Base-by-base conservation (phyloP, 2,113 vertebrate genomes). In the Chloropsis hardwickii region DNA sequence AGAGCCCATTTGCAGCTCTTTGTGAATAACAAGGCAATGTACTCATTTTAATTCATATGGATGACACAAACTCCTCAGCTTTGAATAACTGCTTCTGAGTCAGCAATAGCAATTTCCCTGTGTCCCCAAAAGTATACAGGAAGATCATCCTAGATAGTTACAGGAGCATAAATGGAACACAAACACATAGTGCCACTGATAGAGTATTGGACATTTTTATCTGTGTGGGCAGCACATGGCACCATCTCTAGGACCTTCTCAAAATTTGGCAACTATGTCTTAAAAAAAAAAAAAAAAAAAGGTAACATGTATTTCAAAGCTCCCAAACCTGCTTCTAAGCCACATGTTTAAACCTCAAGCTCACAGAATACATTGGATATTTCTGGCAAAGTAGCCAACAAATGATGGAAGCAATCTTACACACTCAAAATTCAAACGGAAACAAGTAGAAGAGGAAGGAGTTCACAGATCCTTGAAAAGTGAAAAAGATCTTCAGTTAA, bases 241-340 rank as follows among this genome's bases (percentile, higher is more conserved):
- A 40, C 35, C 23, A 8, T 40, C 44, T 23, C 37, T 12, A 58
- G 12, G 22, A 33, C 35, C 12, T 27, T 42, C 14, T 31, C 77
- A 92, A 61, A 77, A 62, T 35, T 0, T 27, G 9, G 17, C 4
- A 53, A 6, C 25, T 31, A 17, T 0, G 0, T 17, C 15, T 11
- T 5, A 9, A 54, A 60, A 40, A 31, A 61, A 20, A 9, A 22
- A 11, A n/a, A n/a, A 31, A 33, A 21, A 21, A 31, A 4, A 53
- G 12, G 19, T 29, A 5, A 29, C 1, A 3, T 3, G 1, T 31
- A 21, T 60, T 87, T 69, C 18, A 9, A 39, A 88, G 56, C 64
- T 64, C 20, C 45, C 37, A 47, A 42, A 37, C 4, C 3, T 72
- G 8, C 51, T 78, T 74, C 64, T 33, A 6, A 22, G 11, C 11